Evolutionary conservation across 2,888 invertebrate genomes (phyloP), one percentile per base, ranked within the genome.

Genomic region (Ischnura elegans): DNA sequence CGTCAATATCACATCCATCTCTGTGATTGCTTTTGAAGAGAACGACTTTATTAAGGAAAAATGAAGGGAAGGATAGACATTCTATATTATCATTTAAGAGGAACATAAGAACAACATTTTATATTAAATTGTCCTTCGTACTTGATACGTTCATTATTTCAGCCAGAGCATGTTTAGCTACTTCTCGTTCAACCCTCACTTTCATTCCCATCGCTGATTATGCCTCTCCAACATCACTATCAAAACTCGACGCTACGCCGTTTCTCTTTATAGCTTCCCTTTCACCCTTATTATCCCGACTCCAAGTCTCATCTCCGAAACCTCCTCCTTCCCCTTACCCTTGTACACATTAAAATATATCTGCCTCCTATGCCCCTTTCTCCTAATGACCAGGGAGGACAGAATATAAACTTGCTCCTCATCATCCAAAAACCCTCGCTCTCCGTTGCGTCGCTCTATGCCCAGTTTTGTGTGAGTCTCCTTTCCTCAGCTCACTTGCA

Each of bases 361-460:
- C 43, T 61, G 61, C 66, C n/a, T 36, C 36, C 76, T 0, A 29
- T 13, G 36, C 0, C 42, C 87, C 55, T 55, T 51, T 61, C 42
- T 90, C 61, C 61, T 90, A 90, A 90, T 90, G 90, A 90, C 90
- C 43, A 45, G 90, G 45, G n/a, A 45, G 90, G 36, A 36, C 87
- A 90, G 55, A 87, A 47, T 5, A n/a, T 36, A 43, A 19, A 42
- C 90, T 86, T 43, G 45, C 45, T 86, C 86, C n/a, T 86, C 86
- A 25, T 8, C 86, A 25, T 8, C 86, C 86, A 21, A 43, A 46
- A 86, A 13, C 21, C 43, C 25, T 45, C 43, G 43, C 86, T 45
- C 46, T 19, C 85, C 5, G 0, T 36, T 42, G 19, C 43, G 1
- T 85, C 43, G 36, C 42, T 51, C 13, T 8, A 42, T 21, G 21